Percentiles rank a stretch among this genome's conserved stretches.
These are phyloP conservation scores for Argyra leucocephala DNA, from an alignment of 2,888 invertebrate genomes.

Conservation along the genomic window DNA sequence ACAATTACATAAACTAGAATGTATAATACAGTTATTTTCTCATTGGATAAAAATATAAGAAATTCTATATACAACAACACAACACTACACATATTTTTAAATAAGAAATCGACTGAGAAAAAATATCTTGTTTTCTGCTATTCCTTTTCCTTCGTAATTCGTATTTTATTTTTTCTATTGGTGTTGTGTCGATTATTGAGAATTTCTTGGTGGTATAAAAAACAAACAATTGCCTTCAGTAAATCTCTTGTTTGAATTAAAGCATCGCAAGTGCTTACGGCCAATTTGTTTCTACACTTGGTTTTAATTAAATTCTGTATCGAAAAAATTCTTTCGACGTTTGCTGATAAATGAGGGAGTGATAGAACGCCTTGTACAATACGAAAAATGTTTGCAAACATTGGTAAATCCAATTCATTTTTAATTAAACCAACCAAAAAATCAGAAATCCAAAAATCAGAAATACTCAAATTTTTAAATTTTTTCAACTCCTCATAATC, in stretches of 20 bases:
- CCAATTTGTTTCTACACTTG: slow-evolving; percentile 4
- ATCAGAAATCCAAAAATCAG: not conserved
- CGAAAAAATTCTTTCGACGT: slow-evolving; percentile 19
- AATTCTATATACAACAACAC: no score
- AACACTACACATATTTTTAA: no score
- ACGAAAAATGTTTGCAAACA: slow-evolving; percentile 16
- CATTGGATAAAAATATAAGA: no score
- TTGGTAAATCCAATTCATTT: slow-evolving; percentile 13
- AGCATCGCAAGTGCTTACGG: not conserved
- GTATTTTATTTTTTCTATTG: no score
- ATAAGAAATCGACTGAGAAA: no score
- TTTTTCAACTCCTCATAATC: not conserved
- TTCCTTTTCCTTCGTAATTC: no score
- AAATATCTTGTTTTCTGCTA: no score
- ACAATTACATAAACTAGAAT: no score
- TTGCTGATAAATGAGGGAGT: slow-evolving; percentile 17
- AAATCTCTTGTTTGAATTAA: not conserved
- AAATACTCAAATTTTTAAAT: not conserved
- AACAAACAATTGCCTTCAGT: not conserved
- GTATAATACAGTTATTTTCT: no score
- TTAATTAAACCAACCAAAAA: slow-evolving; percentile 12
- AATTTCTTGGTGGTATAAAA: no score
- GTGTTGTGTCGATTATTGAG: no score
- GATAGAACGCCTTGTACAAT: slow-evolving; percentile 17
- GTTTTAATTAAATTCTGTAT: slow-evolving; percentile 16